These are phyloP conservation scores for Oscheius onirici DNA, from an alignment of 2,888 invertebrate species.

Conservation along the genomic window DNA sequence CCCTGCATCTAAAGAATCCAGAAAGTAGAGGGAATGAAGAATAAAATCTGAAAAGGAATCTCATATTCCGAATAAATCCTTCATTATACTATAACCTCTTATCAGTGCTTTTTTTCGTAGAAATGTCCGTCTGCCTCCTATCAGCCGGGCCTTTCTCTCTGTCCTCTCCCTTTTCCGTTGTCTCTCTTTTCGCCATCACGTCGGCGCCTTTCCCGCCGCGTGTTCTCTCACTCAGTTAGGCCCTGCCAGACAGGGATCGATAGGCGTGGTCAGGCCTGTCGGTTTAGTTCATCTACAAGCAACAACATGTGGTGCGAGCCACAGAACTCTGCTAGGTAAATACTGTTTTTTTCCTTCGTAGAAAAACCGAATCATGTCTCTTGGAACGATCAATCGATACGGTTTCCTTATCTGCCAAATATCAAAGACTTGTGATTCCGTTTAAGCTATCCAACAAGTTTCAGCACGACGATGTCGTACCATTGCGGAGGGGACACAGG, in stretches of 20 bases:
- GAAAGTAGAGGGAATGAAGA: too few relatives aligned
- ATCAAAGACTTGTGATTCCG: background rate
- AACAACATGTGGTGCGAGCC: conserved; percentile 15
- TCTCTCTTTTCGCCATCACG: conserved; percentile 21
- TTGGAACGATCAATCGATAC: background rate
- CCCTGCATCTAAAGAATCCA: too few relatives aligned
- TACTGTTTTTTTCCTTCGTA: background rate
- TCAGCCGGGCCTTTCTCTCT: conserved; percentile 40
- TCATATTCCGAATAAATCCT: too few relatives aligned
- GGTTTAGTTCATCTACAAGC: background rate
- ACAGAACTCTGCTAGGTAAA: conserved; percentile 2
- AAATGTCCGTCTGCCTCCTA: background rate
- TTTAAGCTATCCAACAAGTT: background rate
- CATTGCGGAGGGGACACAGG: background rate
- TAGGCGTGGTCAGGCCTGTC: conserved; percentile 18
- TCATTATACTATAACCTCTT: too few relatives aligned
- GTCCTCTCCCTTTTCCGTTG: background rate
- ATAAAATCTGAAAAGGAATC: too few relatives aligned
- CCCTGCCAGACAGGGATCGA: conserved; percentile 13
- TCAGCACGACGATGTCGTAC: background rate
- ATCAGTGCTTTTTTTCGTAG: background rate
- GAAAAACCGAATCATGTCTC: background rate
- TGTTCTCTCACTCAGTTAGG: conserved; percentile 4
- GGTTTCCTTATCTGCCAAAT: background rate
- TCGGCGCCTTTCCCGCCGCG: background rate